Evolutionary conservation across 2,888 invertebrate genomes (phyloP), one percentile per base, ranked within the genome.

Genomic region (Chymomyza fuscimana): DNA sequence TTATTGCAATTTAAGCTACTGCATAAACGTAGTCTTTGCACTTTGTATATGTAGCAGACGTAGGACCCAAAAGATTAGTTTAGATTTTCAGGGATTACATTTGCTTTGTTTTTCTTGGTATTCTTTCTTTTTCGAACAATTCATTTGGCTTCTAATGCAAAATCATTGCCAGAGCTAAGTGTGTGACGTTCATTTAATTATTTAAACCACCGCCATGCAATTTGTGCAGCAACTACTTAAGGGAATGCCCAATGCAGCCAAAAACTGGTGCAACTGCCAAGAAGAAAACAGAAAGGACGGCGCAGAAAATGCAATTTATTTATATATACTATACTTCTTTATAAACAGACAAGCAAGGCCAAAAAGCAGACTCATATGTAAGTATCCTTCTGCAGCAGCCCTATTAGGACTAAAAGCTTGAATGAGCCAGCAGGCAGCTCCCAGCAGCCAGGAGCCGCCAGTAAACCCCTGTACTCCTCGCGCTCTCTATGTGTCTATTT

Each of bases 281-380:
- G 40, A 46, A 4, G 40, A 4, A 46, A 46, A 15, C 0, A 12
- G 12, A 46, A 12, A 46, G 19, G 36, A 54, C 52, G n/a, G 51
- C 16, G 46, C 65, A 50, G 59, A 62, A 76, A 80, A 82, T 81
- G 78, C 75, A 86, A 83, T 83, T 84, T 83, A 77, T 77, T 82
- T 77, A 75, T 74, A 62, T 7, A 32, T 32, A 32, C 32, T 32
- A 75, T 75, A 70, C 68, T 78, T 78, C 70, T 72, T 63, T 72
- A 77, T 70, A 78, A 78, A 63, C 58, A 71, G 70, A 62, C 52
- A 62, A 67, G 67, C 65, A 63, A 63, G 25, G 69, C 63, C 61
- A 58, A 63, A 19, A 58, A 50, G 52, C 68, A 65, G 40, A n/a
- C 51, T 3, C 51, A 16, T n/a, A 25, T 56, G 56, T 5, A 1